Evolutionary conservation across 2,797 vertebrate genomes (phyloP), one percentile per base, ranked within the genome.

Genomic region (Gadopsis marmoratus): DNA sequence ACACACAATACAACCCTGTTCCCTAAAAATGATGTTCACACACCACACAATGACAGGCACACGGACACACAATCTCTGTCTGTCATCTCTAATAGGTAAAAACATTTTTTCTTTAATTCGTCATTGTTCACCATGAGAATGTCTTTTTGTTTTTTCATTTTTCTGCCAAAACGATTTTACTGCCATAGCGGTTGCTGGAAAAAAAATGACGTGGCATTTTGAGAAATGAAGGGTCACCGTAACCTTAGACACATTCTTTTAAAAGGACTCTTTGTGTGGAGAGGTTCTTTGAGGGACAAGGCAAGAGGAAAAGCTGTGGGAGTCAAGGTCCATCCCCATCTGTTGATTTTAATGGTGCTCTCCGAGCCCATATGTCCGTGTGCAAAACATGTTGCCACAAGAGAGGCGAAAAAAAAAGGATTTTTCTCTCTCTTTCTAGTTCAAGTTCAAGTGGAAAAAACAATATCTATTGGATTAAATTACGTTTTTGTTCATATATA

Each of bases 331-430:
- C 71, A 45, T 78, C 43, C 67, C 81, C 88, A 88, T 88, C 78
- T 91, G 88, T 82, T 87, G 88, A 83, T 88, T 83, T 84, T 87
- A 90, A 91, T 90, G 75, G 83, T 86, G 81, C 86, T 86, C 82
- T 85, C 81, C 60, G 50, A 83, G 75, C 59, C 82, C 77, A 79
- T 87, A 82, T 86, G 75, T 83, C n/a, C 70, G 83, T 76, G 78
- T 78, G 65, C 55, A 76, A 73, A 84, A 81, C 73, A 84, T 70
- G 86, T 65, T 81, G 63, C 71, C 41, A 65, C 64, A 51, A 67
- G 69, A 74, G 61, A 82, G 50, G 45, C 10, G 11, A 78, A 76
- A 77, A 59, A 77, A 76, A 77, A 59, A 1, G 14, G 19, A 13
- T n/a, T 39, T 70, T 12, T 61, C 33, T 55, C 16, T 21, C 37